Conservation (phyloP, 2,113 vertebrate genomes). For the Chloropsis cyanopogon region DNA sequence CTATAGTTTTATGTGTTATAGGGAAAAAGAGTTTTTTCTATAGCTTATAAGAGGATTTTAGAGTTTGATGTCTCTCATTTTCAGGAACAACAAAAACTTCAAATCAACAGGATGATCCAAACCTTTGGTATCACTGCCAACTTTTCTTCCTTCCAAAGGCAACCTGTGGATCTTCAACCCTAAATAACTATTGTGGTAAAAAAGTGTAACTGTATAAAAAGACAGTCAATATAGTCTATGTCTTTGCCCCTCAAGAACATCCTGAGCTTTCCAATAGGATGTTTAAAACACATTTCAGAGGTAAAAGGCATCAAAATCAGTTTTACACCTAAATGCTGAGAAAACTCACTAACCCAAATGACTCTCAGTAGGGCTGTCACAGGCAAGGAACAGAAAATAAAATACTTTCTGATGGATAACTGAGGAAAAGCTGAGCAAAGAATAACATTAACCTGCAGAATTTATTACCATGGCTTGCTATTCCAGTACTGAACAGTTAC, state of each 20-base stretch:
- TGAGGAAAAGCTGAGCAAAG: background rate
- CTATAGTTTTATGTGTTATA: too few relatives aligned
- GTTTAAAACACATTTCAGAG: background rate
- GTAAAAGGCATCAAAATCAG: background rate
- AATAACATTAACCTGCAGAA: background rate
- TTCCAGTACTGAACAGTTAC: background rate
- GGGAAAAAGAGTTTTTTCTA: too few relatives aligned
- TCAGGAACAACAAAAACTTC: background rate
- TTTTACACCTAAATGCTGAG: background rate
- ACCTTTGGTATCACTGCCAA: background rate
- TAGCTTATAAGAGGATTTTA: too few relatives aligned
- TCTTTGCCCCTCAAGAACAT: background rate
- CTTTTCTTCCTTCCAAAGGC: background rate
- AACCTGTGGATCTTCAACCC: background rate
- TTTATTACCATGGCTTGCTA: background rate
- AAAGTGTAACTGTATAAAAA: background rate
- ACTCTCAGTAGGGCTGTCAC: background rate
- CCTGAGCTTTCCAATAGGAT: background rate
- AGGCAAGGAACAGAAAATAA: background rate
- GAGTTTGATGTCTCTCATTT: background rate
- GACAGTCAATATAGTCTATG: background rate
- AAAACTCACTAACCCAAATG: background rate
- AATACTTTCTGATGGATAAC: background rate
- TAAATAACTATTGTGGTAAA: background rate
- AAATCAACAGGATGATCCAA: background rate